Evolutionary conservation across 2,888 invertebrate species (phyloP).

Genomic region (Megamerina dolium): DNA sequence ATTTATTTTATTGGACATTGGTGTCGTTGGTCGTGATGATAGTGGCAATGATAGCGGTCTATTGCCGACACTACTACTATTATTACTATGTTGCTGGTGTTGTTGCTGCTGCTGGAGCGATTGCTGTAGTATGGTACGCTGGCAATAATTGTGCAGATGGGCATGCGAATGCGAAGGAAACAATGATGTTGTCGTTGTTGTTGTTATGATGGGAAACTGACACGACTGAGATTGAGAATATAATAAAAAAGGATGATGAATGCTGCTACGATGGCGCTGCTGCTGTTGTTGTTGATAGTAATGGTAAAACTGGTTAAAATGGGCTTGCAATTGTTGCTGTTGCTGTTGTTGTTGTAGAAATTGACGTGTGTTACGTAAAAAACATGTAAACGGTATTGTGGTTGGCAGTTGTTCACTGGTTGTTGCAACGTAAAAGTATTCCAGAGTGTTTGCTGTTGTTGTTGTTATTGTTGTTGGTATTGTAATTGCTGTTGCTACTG

Average conservation of each 20-base stretch:
- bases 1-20: conserved; percentile 50
- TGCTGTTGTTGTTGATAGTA: conserved; percentile 6
- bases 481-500: not conserved
- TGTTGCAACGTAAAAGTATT: conserved; percentile 11
- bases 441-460: conserved; percentile 4
- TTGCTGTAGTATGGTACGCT: conserved; percentile 3
- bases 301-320: conserved; percentile 1
- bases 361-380: conserved; percentile 12
- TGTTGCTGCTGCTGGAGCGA: conserved; percentile 6
- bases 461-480: not conserved
- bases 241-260: too few relatives aligned
- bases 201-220: too few relatives aligned
- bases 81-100: not conserved
- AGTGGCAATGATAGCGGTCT: conserved; percentile 3
- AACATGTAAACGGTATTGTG: conserved; percentile 13
- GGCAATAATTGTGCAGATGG: not conserved
- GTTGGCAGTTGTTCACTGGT: conserved; percentile 18
- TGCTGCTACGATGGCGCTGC: conserved; percentile 6
- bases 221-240: too few relatives aligned
- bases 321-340: conserved; percentile 1
- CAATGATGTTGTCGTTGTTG: too few relatives aligned
- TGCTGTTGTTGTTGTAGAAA: conserved; percentile 3
- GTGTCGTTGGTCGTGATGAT: conserved; percentile 17
- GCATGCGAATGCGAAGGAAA: conserved; percentile 4
- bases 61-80: conserved; percentile 1